Conservation (phyloP, 2,113 vertebrate genomes). For the Gavia stellata region DNA sequence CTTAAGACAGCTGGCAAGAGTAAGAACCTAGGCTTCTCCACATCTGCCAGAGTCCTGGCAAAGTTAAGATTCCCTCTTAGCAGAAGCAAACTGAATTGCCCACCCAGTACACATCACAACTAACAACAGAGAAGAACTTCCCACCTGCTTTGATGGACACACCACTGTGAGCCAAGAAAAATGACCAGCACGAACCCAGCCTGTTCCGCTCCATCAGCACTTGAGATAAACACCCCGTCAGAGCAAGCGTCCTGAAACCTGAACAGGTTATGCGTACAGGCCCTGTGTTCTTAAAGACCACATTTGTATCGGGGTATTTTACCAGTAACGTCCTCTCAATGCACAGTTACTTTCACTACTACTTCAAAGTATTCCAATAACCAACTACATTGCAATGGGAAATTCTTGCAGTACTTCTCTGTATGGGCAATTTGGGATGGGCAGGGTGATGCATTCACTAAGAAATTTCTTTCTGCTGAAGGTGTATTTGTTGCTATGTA, state of each 20-base stretch:
- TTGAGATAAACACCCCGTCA: neutral
- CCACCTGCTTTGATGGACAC: neutral
- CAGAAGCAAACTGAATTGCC: neutral
- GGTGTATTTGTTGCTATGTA: neutral
- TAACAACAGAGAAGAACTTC: neutral
- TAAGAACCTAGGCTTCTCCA: neutral
- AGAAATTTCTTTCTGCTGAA: neutral
- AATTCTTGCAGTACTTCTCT: neutral
- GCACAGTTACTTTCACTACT: neutral
- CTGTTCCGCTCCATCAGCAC: neutral
- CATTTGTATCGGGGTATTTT: neutral
- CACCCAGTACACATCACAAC: neutral
- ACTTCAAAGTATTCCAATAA: neutral
- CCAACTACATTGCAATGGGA: neutral
- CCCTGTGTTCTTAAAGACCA: neutral
- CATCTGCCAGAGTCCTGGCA: neutral
- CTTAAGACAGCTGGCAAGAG: neutral
- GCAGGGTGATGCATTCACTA: neutral
- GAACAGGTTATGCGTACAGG: neutral
- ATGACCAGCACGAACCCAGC: neutral
- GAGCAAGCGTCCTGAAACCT: neutral
- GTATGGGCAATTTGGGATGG: neutral
- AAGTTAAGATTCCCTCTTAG: neutral
- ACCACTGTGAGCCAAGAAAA: neutral
- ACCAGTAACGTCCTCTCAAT: neutral